Base-by-base conservation (phyloP, 2,888 invertebrate species). In the Acrobasis consociella region DNA sequence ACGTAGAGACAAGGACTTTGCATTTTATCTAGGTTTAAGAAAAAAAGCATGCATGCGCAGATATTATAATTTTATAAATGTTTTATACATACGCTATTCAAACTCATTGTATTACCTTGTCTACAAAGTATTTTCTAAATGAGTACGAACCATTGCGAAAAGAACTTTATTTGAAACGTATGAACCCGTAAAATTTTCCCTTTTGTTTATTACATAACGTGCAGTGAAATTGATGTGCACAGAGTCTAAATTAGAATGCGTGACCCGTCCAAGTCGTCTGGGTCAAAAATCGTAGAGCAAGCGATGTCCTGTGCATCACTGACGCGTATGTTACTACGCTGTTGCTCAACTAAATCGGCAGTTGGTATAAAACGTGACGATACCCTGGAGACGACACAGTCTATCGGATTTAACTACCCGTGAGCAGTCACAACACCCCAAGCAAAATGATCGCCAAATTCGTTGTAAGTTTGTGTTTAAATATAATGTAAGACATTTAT, bases 381-480 rank as follows among this genome's bases (percentile, higher is more conserved):
- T 75, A 78, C 78, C 80, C 82, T 80, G 79, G 77, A 85, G 81
- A 87, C 78, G 75, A 74, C 84, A 91, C 90, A 91, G 87, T 91
- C 81, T 76, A 84, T 78, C 75, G 76, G 73, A 81, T 77, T 76
- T 77, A 79, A 75, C 62, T 77, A 82, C 79, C 75, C 74, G 85
- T 85, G 83, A 89, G 91, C 90, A 91, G 91, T 91, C 91, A 91
- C 89, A 75, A 67, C 78, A 65, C 69, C 72, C 73, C 78, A 82
- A 86, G 86, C 85, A 91, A 82, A 91, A 92, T 92, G 92, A 88
- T 92, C 86, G 90, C 91, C 91, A 91, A 91, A 87, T 89, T 91
- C 83, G 76, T 90, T 81, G 92, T 92, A 73, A 91, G 92, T 81
- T 37, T 67, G 53, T 17, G 52, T 49, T 59, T 53, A 31, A 38